Conservation (phyloP, 2,888 invertebrate species). For the Luperina testacea region DNA sequence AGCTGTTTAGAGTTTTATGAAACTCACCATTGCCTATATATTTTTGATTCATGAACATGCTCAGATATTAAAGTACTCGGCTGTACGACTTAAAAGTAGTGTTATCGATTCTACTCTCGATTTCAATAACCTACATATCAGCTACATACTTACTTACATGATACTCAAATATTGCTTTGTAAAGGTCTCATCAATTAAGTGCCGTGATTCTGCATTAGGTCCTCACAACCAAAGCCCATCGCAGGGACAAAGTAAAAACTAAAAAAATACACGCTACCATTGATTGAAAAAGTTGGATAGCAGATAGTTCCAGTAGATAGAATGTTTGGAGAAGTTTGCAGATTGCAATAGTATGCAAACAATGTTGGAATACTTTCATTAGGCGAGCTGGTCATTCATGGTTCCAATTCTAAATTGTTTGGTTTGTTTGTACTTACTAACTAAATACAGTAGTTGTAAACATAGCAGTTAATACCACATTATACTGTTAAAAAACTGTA, state of each 20-base stretch:
- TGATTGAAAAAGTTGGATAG: conserved; percentile 40
- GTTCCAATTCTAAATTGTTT: background rate
- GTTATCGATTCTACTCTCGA: background rate
- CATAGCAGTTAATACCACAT: background rate
- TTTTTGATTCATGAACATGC: too few relatives aligned
- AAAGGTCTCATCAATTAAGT: background rate
- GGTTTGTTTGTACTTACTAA: background rate
- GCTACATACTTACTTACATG: background rate
- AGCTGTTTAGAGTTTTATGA: too few relatives aligned
- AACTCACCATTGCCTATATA: too few relatives aligned
- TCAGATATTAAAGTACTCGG: too few relatives aligned
- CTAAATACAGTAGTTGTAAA: background rate
- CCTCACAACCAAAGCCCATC: background rate
- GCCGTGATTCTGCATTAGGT: background rate
- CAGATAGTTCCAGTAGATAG: conserved; percentile 11
- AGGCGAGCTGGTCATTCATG: background rate
- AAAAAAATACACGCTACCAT: conserved; percentile 3
- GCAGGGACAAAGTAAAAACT: background rate
- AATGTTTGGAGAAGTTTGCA: conserved; percentile 35
- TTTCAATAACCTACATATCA: background rate
- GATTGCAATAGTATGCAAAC: conserved; percentile 39
- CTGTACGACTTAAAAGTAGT: background rate
- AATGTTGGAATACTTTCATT: conserved; percentile 26
- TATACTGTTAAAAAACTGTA: too few relatives aligned
- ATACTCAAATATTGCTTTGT: background rate